Evolutionary conservation across 2,113 vertebrate genomes (phyloP), one percentile per base, ranked within the genome.

Genomic region (Solenodon paradoxus): DNA sequence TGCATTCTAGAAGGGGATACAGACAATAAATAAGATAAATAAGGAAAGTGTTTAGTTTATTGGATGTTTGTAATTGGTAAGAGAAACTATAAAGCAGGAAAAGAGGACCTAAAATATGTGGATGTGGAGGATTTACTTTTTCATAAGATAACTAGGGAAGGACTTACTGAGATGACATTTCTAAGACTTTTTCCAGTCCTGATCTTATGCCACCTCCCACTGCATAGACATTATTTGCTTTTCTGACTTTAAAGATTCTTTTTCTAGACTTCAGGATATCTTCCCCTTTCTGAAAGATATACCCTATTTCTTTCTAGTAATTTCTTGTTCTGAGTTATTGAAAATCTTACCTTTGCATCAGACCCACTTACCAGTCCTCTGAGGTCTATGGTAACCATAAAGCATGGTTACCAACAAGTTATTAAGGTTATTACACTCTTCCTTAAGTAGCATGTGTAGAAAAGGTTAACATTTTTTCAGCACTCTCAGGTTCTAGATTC

Each of bases 281-380:
- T 47, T 4, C 42, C n/a, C 30, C 64, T 20, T 49, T 75, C 30
- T 64, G 53, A 88, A 71, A 57, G 69, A 32, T 51, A 9, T 22
- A 19, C 45, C 38, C 5, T 19, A 3, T 61, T 82, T n/a, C 30
- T 51, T 88, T 45, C 71, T 9, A 55, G 17, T 49, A 47, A 2
- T 75, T 82, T 90, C 53, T 94, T 91, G 13, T 80, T 93, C 49
- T 69, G 45, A 8, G n/a, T 88, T 28, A 45, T 82, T 93, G 40
- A 71, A 95, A 93, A 72, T 15, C 32, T 53, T 30, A 57, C 26
- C 55, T 88, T 22, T 9, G 64, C 45, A 20, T 93, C 40, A 79
- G 15, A 35, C 28, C 38, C 26, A 72, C 22, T 88, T 94, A 88
- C 45, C 26, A 74, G 32, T 63, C 42, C 38, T 83, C 26, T 88